Evolutionary conservation across 2,888 invertebrate species (phyloP), one percentile per base, ranked within the genome.

Genomic region (Aspidapion aeneum): DNA sequence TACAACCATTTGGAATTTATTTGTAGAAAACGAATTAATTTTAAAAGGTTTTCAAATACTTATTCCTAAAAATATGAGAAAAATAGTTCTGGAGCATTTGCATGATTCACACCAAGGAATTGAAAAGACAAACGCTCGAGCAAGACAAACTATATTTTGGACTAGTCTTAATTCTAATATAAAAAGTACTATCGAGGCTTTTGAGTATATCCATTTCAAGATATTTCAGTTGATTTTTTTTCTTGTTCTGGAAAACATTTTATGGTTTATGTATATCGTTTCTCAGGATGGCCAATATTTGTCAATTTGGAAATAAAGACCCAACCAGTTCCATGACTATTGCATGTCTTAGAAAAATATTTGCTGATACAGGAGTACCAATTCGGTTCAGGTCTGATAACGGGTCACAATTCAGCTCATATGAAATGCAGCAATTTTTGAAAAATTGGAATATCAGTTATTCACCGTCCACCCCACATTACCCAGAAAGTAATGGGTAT

Each of bases 111-210:
- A 52, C 18, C 52, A 18, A n/a, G 7, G n/a, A 52, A 52, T 52
- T 52, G 52, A 52, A 7, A 52, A 52, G 16, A 52, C 52, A 52
- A 52, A 52, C 3, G 3, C 52, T 9, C 3, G 52, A 52, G 52
- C 52, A n/a, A 52, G 52, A 52, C 52, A 52, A 52, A 52, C 52
- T 7, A n/a, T 52, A 52, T 52, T 52, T 52, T 52, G 52, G 52
- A 3, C 52, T 9, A n/a, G 7, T 52, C 3, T 52, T 7, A 52
- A 52, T 52, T 3, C 52, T 9, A n/a, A 52, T 18, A 52, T 52
- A 52, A 52, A 18, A n/a, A 52, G 7, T n/a, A 52, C 17, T 9
- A n/a, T 52, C 7, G 52, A 3, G 18, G 52, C 18, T 18, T 52
- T 5, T 52, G 52, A 52, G n/a, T 52, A 18, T 52, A 52, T 18